Conservation (phyloP, 2,113 vertebrate species). For the Phyllopteryx taeniolatus region DNA sequence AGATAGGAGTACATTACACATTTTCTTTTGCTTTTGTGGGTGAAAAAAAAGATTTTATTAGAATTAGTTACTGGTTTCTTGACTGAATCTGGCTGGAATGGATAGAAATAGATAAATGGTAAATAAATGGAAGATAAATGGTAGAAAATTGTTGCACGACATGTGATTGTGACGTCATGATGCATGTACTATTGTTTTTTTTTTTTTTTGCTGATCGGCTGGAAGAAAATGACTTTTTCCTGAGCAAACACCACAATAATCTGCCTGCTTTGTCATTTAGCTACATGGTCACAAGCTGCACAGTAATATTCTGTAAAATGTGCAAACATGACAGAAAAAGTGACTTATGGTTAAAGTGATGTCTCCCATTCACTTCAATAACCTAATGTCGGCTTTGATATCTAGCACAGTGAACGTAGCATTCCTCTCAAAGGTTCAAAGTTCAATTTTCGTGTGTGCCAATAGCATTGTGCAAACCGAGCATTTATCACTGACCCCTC, state of each 20-base stretch:
- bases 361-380: conserved; percentile 21
- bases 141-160: no score
- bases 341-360: background rate
- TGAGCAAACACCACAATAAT: no score
- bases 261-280: background rate
- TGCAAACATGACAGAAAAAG: background rate
- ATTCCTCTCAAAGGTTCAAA: conserved; percentile 29
- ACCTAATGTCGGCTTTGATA: conserved; percentile 33
- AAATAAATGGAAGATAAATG: no score
- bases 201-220: background rate
- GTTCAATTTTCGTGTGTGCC: conserved; percentile 13
- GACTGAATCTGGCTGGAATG: no score
- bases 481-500: conserved; percentile 27
- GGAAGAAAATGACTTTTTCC: no score
- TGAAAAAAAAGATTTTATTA: no score
- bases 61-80: no score
- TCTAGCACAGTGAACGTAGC: conserved; percentile 25
- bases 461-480: background rate
- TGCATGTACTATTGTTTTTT: no score
- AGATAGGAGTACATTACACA: no score
- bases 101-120: no score
- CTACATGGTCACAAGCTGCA: background rate
- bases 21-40: no score
- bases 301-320: background rate
- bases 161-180: no score